phyloP scores from a whole-genome alignment of 1,140 invertebrate genomes.

The Acromyrmex heyeri region DNA sequence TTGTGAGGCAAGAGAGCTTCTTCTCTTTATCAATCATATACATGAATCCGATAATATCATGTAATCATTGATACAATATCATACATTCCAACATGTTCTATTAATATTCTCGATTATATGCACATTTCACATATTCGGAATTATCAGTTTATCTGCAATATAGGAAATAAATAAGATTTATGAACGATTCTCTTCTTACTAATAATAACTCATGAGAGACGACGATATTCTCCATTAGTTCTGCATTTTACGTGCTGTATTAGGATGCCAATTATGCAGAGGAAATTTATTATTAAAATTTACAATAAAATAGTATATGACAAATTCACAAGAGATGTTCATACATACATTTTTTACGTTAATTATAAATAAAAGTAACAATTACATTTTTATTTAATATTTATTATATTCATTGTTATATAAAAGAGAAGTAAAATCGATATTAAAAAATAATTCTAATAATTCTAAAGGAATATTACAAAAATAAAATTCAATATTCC shows the following conservation, averaged over 20 bases:
- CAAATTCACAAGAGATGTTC: neutral
- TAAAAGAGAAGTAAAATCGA: neutral
- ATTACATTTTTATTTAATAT: neutral
- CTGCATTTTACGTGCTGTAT: neutral
- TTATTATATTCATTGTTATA: neutral
- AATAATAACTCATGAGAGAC: neutral
- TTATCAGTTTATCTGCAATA: neutral
- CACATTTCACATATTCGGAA: neutral
- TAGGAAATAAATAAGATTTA: neutral
- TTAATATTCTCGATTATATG: too few relatives aligned
- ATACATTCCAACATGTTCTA: neutral
- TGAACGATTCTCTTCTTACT: neutral
- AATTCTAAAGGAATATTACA: too few relatives aligned
- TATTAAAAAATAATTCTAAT: too few relatives aligned
- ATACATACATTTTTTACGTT: neutral
- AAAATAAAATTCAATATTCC: neutral
- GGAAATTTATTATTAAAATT: neutral
- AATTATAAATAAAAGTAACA: neutral
- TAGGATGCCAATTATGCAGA: neutral
- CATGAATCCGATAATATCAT: neutral
- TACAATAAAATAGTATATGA: neutral
- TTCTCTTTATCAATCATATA: neutral
- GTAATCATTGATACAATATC: neutral
- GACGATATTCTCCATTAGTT: neutral
- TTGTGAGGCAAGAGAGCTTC: neutral